Evolutionary conservation across 2,113 vertebrate species (phyloP).

Genomic region (Takifugu bimaculatus): DNA sequence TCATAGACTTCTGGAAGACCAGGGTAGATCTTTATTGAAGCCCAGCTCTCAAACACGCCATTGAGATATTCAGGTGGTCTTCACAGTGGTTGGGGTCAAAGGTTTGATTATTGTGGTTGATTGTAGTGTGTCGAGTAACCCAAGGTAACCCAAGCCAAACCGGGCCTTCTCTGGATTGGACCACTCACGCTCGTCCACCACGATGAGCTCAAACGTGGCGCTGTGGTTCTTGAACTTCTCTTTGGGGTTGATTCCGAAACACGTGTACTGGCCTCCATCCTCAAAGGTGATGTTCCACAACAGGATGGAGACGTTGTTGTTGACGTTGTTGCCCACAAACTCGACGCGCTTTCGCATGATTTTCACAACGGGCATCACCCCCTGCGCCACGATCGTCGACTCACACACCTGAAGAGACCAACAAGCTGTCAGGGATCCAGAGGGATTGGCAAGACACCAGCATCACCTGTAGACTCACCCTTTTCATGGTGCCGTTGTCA

Average conservation of each 20-base stretch:
- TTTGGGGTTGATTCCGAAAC: constrained; percentile 86
- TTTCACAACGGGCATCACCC: constrained; percentile 25
- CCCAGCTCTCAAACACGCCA: no score
- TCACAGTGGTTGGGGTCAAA: no score
- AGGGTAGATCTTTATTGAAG: no score
- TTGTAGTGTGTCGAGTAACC: no score
- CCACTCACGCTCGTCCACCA: constrained; percentile 86
- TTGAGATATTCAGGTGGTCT: no score
- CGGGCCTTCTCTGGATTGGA: not conserved
- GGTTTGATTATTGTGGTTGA: no score
- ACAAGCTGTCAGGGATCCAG: constrained; percentile 13
- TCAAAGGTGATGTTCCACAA: constrained; percentile 86
- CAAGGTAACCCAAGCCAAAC: not conserved
- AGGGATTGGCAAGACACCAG: not conserved
- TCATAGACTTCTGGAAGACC: no score
- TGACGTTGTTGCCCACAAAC: constrained; percentile 75
- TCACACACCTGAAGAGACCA: constrained; percentile 73
- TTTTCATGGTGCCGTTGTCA: constrained; percentile 68
- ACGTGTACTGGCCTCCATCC: constrained; percentile 85
- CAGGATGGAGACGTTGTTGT: constrained; percentile 85
- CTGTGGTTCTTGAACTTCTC: constrained; percentile 81
- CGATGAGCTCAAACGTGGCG: constrained; percentile 80
- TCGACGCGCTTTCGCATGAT: constrained; percentile 73
- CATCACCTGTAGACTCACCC: constrained; percentile 42
- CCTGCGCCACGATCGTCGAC: constrained; percentile 64